A percentile compares a stretch with the other conserved stretches of the same genome.
These are phyloP conservation scores for Scomberomorus guttatus DNA, from an alignment of 2,797 vertebrate species.

Conservation along the genomic window DNA sequence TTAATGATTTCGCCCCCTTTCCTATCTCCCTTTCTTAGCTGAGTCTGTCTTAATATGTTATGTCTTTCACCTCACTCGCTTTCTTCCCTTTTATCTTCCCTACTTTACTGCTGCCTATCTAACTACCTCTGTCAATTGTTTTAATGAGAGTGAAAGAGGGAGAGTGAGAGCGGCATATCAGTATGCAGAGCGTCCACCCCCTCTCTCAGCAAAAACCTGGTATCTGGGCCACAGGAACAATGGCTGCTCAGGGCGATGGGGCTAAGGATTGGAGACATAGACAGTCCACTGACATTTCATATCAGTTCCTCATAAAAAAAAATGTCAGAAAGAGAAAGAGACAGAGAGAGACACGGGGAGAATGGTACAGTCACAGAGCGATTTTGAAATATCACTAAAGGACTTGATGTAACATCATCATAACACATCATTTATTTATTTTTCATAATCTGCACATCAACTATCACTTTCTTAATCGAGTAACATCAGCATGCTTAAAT, in stretches of 20 bases:
- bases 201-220: constrained; percentile 36
- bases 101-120: background rate
- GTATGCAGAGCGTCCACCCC: constrained; percentile 43
- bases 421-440: background rate
- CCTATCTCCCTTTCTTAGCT: constrained; percentile 34
- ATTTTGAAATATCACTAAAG: background rate
- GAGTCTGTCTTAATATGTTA: constrained; percentile 40
- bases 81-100: background rate
- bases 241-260: constrained; percentile 39
- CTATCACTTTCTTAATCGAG: background rate
- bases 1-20: constrained; percentile 39
- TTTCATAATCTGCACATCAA: background rate
- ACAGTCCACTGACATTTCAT: constrained; percentile 32
- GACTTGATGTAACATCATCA: background rate
- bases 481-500: background rate
- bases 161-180: constrained; percentile 42
- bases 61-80: constrained; percentile 28
- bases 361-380: background rate
- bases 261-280: constrained; percentile 26
- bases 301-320: constrained; percentile 13
- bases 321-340: constrained; percentile 4
- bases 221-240: constrained; percentile 58
- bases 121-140: constrained; percentile 17
- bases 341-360: background rate
- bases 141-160: constrained; percentile 52